phyloP scores from a whole-genome alignment of 1,140 invertebrate genomes.

The Tetraneura akinire region DNA sequence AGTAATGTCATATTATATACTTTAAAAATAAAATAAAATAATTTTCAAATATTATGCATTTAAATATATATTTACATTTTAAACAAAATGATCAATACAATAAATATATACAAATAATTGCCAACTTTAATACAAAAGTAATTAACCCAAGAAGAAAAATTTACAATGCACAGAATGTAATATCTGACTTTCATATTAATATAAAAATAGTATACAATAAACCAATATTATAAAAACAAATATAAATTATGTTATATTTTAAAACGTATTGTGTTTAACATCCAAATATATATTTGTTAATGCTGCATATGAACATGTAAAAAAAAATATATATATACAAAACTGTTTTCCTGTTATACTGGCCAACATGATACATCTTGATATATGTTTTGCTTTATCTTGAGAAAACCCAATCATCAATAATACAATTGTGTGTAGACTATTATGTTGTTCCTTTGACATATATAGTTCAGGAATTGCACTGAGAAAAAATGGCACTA shows the following conservation, averaged over 20 bases:
- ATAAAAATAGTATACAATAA: too few relatives aligned
- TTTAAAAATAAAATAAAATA: too few relatives aligned
- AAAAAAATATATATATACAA: slow-evolving; percentile 43
- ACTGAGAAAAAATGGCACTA: slow-evolving; percentile 16
- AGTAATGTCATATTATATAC: too few relatives aligned
- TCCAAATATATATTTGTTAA: neutral
- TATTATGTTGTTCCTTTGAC: slow-evolving; percentile 31
- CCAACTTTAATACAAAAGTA: too few relatives aligned
- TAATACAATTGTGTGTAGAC: slow-evolving; percentile 7
- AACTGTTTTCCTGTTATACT: slow-evolving; percentile 15
- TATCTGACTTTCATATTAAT: too few relatives aligned
- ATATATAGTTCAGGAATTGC: slow-evolving; percentile 22
- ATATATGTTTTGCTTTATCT: neutral
- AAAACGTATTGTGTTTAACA: neutral
- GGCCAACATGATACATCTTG: neutral
- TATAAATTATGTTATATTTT: neutral
- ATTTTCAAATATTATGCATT: too few relatives aligned
- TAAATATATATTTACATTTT: too few relatives aligned
- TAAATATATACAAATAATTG: too few relatives aligned
- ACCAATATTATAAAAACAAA: too few relatives aligned
- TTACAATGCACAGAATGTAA: too few relatives aligned
- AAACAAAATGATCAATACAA: too few relatives aligned
- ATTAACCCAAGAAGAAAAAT: too few relatives aligned
- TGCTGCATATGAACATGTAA: slow-evolving; percentile 31
- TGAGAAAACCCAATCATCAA: slow-evolving; percentile 36